phyloP scores from a whole-genome alignment of 1,140 invertebrate genomes.

The Brachionus manjavacas region DNA sequence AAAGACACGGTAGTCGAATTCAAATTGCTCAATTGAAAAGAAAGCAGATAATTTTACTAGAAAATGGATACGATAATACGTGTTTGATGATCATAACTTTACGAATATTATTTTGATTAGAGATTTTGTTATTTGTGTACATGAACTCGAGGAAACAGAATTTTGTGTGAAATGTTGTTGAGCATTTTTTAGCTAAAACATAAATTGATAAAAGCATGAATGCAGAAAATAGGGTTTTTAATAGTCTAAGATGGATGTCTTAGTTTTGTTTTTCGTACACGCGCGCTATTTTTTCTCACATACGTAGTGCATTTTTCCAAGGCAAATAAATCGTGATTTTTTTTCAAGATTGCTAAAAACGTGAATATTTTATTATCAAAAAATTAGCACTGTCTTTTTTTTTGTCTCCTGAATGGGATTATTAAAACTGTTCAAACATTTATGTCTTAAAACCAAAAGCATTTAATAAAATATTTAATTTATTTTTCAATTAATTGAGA shows the following conservation, averaged over 20 bases:
- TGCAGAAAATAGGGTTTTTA: neutral
- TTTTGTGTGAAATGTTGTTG: neutral
- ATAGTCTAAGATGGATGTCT: neutral
- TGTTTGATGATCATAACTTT: neutral
- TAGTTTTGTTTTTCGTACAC: neutral
- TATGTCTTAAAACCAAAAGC: neutral
- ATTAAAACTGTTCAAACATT: neutral
- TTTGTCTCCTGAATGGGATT: neutral
- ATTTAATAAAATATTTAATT: too few relatives aligned
- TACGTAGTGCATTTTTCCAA: neutral
- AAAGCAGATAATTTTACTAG: neutral
- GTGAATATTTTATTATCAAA: neutral
- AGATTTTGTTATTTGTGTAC: neutral
- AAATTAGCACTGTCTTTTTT: neutral
- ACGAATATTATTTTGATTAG: neutral
- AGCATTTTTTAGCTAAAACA: neutral
- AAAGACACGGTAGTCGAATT: neutral
- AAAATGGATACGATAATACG: neutral
- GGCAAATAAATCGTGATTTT: neutral
- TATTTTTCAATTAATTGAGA: too few relatives aligned
- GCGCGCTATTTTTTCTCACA: neutral
- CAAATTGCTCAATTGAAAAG: neutral
- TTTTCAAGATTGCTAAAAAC: neutral
- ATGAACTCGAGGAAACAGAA: neutral
- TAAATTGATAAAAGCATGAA: slow-evolving; percentile 1